phyloP scores from a whole-genome alignment of 2,797 vertebrate genomes.

The Dryobates pubescens region DNA sequence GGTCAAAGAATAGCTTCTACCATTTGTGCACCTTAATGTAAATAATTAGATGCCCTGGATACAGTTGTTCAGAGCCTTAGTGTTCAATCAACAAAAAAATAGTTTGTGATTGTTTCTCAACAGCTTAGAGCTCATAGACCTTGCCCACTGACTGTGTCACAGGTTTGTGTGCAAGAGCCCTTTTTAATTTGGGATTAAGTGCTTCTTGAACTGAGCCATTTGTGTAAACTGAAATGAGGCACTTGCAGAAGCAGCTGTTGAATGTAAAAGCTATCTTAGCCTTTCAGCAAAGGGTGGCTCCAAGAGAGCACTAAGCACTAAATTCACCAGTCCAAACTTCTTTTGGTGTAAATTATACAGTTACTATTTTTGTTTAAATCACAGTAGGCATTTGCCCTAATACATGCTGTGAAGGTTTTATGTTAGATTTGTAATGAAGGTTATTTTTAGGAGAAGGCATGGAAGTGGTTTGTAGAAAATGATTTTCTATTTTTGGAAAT shows the following conservation, averaged over 20 bases:
- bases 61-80: not conserved
- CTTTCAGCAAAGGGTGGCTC: conserved; percentile 37
- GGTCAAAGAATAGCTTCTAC: not conserved
- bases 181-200: conserved; percentile 40
- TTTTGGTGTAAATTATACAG: conserved; percentile 33
- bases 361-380: conserved; percentile 68
- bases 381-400: conserved; percentile 55
- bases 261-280: not conserved
- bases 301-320: not conserved
- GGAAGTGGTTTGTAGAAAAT: conserved; percentile 47
- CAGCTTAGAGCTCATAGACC: not conserved
- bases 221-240: not conserved
- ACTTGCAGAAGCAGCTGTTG: conserved; percentile 7
- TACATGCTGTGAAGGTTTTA: conserved; percentile 54
- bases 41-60: not conserved
- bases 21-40: not conserved
- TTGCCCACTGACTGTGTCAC: not conserved
- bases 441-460: conserved; percentile 63
- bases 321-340: conserved; percentile 15
- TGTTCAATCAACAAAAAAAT: not conserved
- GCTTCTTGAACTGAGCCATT: not conserved
- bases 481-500: conserved; percentile 63
- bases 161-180: not conserved
- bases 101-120: not conserved
- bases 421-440: conserved; percentile 56